These are phyloP conservation scores for Falcunculus frontatus DNA, from an alignment of 2,113 vertebrate genomes.

Conservation along the genomic window DNA sequence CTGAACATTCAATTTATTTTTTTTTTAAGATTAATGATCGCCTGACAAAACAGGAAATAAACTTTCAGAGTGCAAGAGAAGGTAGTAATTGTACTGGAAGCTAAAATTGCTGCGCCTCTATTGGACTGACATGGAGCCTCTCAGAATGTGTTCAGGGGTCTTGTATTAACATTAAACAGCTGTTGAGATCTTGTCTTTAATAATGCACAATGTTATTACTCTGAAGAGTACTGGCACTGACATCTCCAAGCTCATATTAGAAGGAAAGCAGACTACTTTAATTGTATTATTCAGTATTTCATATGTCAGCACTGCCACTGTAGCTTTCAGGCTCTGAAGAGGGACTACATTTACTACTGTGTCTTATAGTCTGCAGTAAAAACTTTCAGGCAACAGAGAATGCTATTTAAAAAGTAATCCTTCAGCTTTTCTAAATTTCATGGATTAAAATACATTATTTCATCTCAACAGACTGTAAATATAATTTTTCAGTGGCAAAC, in stretches of 20 bases:
- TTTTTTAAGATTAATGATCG: not conserved
- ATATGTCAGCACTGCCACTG: not conserved
- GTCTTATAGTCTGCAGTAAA: not conserved
- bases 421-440: not conserved
- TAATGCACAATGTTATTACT: slow-evolving; percentile 37
- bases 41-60: slow-evolving; percentile 11
- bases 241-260: not conserved
- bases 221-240: slow-evolving; percentile 7
- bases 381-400: not conserved
- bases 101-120: not conserved
- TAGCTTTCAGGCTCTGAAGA: not conserved
- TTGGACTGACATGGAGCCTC: not conserved
- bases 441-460: not conserved
- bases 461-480: not conserved
- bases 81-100: not conserved
- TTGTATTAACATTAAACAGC: slow-evolving; percentile 37
- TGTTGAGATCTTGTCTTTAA: slow-evolving; percentile 46
- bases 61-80: not conserved
- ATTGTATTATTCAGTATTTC: slow-evolving; percentile 35
- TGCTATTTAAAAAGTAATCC: not conserved
- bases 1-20: not conserved
- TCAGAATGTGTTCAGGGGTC: not conserved
- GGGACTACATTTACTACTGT: not conserved
- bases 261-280: slow-evolving; percentile 23
- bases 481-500: not conserved